phyloP scores from a whole-genome alignment of 2,888 invertebrate genomes.

The Syritta pipiens region DNA sequence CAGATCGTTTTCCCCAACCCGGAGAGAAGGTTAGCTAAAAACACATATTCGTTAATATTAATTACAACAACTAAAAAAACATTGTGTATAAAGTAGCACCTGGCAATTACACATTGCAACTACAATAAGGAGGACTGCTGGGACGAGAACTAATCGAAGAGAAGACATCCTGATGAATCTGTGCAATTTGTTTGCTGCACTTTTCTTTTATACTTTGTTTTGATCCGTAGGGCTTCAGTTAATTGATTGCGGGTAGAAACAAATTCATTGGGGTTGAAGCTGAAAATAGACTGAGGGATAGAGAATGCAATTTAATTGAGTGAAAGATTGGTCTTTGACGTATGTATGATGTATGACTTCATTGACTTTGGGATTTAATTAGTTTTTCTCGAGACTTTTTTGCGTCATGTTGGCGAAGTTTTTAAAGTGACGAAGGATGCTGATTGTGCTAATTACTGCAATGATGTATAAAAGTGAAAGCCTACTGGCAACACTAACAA shows the following conservation, averaged over 20 bases:
- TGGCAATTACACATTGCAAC: constrained; percentile 52
- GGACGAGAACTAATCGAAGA: constrained; percentile 35
- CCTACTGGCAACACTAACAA: too few species aligned
- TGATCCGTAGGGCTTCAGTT: constrained; percentile 46
- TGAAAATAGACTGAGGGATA: constrained; percentile 18
- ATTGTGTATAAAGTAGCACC: constrained; percentile 12
- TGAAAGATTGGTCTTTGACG: neutral
- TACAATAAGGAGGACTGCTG: constrained; percentile 39
- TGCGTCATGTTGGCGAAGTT: neutral
- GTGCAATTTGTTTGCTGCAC: constrained; percentile 20
- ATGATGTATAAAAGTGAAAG: too few species aligned
- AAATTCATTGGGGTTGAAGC: neutral
- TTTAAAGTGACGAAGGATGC: neutral
- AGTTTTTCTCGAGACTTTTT: neutral
- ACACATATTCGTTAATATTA: neutral
- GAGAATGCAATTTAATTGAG: neutral
- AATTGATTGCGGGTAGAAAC: constrained; percentile 5
- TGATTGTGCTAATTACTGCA: too few species aligned
- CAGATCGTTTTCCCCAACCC: constrained; percentile 70
- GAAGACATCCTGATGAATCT: constrained; percentile 59
- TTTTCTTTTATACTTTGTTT: constrained; percentile 40
- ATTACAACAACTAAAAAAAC: neutral
- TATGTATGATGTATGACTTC: neutral
- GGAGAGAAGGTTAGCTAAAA: constrained; percentile 71
- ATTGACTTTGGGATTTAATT: neutral